A percentile compares a stretch with the other conserved stretches of the same genome.
These are phyloP conservation scores for Stenopsyche tienmushanensis DNA, from an alignment of 1,140 invertebrate species.

Conservation along the genomic window DNA sequence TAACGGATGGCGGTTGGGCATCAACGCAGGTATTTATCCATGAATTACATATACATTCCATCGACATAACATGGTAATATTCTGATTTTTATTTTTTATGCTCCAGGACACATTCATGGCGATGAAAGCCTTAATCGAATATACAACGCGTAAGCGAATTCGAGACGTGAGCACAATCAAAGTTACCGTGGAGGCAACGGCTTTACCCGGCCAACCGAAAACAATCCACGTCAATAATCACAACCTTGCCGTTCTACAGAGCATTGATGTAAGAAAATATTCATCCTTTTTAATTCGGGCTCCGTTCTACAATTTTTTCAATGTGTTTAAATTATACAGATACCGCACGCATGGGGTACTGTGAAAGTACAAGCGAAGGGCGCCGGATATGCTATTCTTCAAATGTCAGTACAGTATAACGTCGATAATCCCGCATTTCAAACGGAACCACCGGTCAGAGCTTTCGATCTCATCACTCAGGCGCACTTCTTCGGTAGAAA, in stretches of 20 bases:
- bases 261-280: slow-evolving; percentile 62
- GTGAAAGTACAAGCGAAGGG: slow-evolving; percentile 88
- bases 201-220: slow-evolving; percentile 67
- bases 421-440: slow-evolving; percentile 86
- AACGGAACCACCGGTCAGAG: slow-evolving; percentile 75
- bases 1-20: slow-evolving; percentile 92
- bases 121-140: slow-evolving; percentile 86
- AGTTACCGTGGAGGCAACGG: slow-evolving; percentile 81
- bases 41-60: not conserved
- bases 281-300: not conserved
- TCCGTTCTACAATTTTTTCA: too few species aligned
- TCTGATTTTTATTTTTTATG: not conserved
- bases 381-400: slow-evolving; percentile 86
- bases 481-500: slow-evolving; percentile 85
- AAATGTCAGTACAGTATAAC: slow-evolving; percentile 94
- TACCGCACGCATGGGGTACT: slow-evolving; percentile 89
- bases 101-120: slow-evolving; percentile 82
- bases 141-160: slow-evolving; percentile 80
- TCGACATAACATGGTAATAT: not conserved
- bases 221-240: slow-evolving; percentile 70
- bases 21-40: slow-evolving; percentile 72
- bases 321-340: slow-evolving; percentile 63
- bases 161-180: slow-evolving; percentile 84
- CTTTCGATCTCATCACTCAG: slow-evolving; percentile 72
- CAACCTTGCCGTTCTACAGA: slow-evolving; percentile 75